Percentiles rank a stretch among this genome's conserved stretches.
Evolutionary conservation across 2,113 vertebrate species (phyloP).

Genomic region (Corvus hawaiiensis): DNA sequence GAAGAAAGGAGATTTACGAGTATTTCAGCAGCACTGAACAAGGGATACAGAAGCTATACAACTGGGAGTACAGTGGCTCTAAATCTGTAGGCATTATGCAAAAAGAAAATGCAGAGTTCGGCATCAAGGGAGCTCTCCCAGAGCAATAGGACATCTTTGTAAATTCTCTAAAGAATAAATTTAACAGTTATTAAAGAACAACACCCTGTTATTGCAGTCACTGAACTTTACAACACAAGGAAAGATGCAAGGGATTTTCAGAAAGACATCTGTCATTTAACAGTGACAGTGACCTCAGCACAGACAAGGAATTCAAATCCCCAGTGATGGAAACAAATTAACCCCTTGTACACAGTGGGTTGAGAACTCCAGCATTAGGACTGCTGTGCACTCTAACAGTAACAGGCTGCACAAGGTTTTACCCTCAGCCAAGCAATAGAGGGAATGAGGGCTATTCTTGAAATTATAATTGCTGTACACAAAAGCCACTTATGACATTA

Average conservation of each 20-base stretch:
- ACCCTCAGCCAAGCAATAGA: neutral
- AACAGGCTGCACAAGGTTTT: neutral
- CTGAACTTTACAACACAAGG: conserved; percentile 85
- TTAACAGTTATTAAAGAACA: conserved; percentile 90
- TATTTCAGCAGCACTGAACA: conserved; percentile 82
- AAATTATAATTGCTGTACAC: neutral
- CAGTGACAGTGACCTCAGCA: conserved; percentile 86
- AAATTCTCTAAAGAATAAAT: conserved; percentile 84
- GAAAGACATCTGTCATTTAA: conserved; percentile 94
- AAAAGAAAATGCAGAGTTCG: conserved; percentile 75
- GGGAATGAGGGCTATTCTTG: neutral
- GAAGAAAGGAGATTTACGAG: conserved; percentile 88
- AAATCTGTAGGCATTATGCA: conserved; percentile 76
- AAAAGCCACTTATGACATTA: neutral
- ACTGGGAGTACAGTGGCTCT: conserved; percentile 75
- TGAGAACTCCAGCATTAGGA: conserved; percentile 2
- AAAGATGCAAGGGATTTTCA: conserved; percentile 86
- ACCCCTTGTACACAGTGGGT: conserved; percentile 24
- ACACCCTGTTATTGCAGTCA: conserved; percentile 73
- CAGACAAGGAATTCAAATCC: conserved; percentile 81
- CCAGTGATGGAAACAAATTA: conserved; percentile 69
- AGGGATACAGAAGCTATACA: conserved; percentile 76
- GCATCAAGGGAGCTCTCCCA: conserved; percentile 71
- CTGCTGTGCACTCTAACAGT: neutral
- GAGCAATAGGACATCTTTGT: conserved; percentile 73